These are phyloP conservation scores for Wasmannia auropunctata DNA, from an alignment of 1,140 invertebrate species.

Conservation along the genomic window DNA sequence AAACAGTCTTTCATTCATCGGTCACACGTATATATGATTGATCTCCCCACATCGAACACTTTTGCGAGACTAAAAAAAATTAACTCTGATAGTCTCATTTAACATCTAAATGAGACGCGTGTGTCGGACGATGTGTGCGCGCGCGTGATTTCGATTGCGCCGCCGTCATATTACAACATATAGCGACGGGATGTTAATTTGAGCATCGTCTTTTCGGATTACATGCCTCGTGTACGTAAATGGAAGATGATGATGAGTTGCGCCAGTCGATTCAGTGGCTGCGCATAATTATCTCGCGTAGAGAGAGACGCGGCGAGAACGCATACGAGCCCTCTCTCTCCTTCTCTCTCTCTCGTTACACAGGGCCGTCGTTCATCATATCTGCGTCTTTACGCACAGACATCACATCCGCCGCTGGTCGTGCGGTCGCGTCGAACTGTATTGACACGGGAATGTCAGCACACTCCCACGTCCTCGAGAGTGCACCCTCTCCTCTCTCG, in stretches of 20 bases:
- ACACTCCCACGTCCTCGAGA: slow-evolving; percentile 13
- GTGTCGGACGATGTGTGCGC: background rate
- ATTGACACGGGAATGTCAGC: slow-evolving; percentile 27
- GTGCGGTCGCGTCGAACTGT: background rate
- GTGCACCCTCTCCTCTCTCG: background rate
- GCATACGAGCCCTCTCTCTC: too few species aligned
- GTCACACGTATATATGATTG: background rate
- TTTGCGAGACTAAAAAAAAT: background rate
- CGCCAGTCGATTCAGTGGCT: background rate
- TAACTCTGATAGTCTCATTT: too few species aligned
- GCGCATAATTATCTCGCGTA: slow-evolving; percentile 29
- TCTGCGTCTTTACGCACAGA: background rate
- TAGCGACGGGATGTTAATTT: background rate
- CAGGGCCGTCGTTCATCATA: background rate
- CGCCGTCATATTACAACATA: background rate
- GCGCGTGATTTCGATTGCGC: background rate
- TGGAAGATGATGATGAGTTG: slow-evolving; percentile 26
- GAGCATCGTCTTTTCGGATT: background rate
- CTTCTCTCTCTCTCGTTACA: slow-evolving; percentile 52
- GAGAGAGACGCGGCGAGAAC: slow-evolving; percentile 16
- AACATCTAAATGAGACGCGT: background rate
- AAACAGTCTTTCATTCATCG: background rate
- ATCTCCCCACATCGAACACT: background rate
- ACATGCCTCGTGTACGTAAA: slow-evolving; percentile 18
- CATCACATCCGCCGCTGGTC: background rate